These are phyloP conservation scores for Hirtodrosophila confusa DNA, from an alignment of 2,888 invertebrate species.

Conservation along the genomic window DNA sequence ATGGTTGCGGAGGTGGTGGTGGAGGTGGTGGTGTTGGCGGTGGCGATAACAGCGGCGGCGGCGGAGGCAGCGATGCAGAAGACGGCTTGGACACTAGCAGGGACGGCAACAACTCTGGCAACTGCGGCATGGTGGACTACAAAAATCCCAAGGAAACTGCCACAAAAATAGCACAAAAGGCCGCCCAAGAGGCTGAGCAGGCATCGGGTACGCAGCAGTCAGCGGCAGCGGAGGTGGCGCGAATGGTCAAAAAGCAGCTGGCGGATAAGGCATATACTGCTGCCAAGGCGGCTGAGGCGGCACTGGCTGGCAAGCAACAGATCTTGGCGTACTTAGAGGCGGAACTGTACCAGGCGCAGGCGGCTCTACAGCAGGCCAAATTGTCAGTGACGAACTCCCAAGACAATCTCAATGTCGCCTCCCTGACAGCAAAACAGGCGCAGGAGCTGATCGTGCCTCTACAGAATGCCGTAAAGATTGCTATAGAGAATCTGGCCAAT, in stretches of 20 bases:
- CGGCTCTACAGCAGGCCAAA: conserved; percentile 86
- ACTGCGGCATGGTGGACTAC: conserved; percentile 1
- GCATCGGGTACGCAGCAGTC: conserved; percentile 86
- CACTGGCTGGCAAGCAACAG: conserved; percentile 88
- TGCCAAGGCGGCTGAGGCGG: conserved; percentile 90
- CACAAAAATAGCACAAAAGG: conserved; percentile 89
- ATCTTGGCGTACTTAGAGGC: conserved; percentile 88
- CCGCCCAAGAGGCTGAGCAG: conserved; percentile 87
- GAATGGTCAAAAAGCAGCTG: conserved; percentile 89
- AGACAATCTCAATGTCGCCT: conserved; percentile 86
- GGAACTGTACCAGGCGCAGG: conserved; percentile 88
- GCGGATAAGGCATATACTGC: conserved; percentile 89
- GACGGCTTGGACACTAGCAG: background rate
- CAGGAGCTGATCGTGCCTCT: conserved; percentile 85
- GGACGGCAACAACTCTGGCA: background rate
- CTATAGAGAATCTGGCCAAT: conserved; percentile 86
- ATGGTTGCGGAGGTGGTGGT: too few relatives aligned
- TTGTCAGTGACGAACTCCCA: conserved; percentile 87
- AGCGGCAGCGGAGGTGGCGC: conserved; percentile 89
- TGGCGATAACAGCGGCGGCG: background rate
- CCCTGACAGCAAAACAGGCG: conserved; percentile 87
- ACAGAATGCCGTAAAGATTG: conserved; percentile 84
- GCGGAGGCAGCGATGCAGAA: background rate
- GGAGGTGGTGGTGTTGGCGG: too few relatives aligned
- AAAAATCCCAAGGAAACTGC: conserved; percentile 84